Percentiles rank a stretch among this genome's conserved stretches.
These are phyloP conservation scores for Pachymerium ferrugineum DNA, from an alignment of 2,888 invertebrate species.

Conservation along the genomic window DNA sequence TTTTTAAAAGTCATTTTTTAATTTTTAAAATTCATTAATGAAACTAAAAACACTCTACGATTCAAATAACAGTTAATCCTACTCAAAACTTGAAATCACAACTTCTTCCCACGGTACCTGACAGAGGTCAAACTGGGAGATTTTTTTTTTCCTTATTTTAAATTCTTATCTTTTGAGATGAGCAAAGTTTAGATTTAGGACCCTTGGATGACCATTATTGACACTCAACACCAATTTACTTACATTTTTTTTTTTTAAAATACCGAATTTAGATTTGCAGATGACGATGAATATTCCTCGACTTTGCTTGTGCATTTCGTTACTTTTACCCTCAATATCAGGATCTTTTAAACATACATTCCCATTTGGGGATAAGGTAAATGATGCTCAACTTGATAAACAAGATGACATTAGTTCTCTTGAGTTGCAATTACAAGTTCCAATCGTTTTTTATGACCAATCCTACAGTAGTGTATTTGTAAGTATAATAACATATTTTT, in stretches of 20 bases:
- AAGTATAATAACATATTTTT: slow-evolving; percentile 53
- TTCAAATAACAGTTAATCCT: too few species aligned
- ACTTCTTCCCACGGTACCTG: too few species aligned
- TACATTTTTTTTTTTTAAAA: not conserved
- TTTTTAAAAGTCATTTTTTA: too few species aligned
- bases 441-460: slow-evolving; percentile 73
- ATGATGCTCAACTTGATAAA: slow-evolving; percentile 53
- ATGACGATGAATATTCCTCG: not conserved
- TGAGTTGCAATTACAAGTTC: slow-evolving; percentile 61
- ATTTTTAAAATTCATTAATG: too few species aligned
- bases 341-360: slow-evolving; percentile 40
- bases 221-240: too few species aligned
- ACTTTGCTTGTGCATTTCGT: not conserved
- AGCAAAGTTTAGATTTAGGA: not conserved
- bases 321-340: not conserved
- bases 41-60: too few species aligned
- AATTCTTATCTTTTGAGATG: not conserved
- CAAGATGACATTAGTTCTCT: slow-evolving; percentile 61
- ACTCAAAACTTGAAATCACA: too few species aligned
- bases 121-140: too few species aligned
- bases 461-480: slow-evolving; percentile 71
- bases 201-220: too few species aligned
- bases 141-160: not conserved
- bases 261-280: not conserved
- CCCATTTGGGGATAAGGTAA: slow-evolving; percentile 54